Conservation (phyloP, 92 coral and sea anemone species). For the Muricea muricata region DNA sequence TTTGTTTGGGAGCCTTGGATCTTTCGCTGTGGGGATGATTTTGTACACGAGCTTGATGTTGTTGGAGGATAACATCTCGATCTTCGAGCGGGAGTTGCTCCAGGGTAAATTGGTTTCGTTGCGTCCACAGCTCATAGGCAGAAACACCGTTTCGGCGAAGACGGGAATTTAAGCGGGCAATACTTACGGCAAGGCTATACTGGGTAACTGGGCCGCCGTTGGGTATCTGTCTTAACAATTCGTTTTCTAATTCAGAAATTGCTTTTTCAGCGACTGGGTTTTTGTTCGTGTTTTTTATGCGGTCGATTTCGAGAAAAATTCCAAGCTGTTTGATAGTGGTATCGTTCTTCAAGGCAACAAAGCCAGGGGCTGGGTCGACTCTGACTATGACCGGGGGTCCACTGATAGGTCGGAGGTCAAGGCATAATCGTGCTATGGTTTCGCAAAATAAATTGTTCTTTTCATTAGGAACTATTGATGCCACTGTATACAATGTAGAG, state of each 20-base stretch:
- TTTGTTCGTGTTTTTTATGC: slow-evolving; percentile 12
- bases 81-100: slow-evolving; percentile 45
- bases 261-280: slow-evolving; percentile 35
- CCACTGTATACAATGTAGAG: slow-evolving; percentile 53
- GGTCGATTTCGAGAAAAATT: slow-evolving; percentile 10
- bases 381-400: slow-evolving; percentile 1
- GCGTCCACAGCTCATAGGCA: slow-evolving; percentile 47
- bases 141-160: slow-evolving; percentile 34
- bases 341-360: background rate
- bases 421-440: background rate
- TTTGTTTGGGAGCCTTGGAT: background rate
- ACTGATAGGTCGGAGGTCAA: background rate
- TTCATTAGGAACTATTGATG: slow-evolving; percentile 51
- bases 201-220: slow-evolving; percentile 30
- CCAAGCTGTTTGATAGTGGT: background rate
- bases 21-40: slow-evolving; percentile 61
- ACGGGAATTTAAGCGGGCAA: background rate
- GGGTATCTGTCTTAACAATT: slow-evolving; percentile 30
- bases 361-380: slow-evolving; percentile 38
- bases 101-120: slow-evolving; percentile 47
- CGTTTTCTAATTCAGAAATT: slow-evolving; percentile 21
- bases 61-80: slow-evolving; percentile 32
- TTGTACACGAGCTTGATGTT: slow-evolving; percentile 25
- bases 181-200: slow-evolving; percentile 4
- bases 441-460: slow-evolving; percentile 20